Percentiles rank a stretch among this genome's conserved stretches.
phyloP scores from a whole-genome alignment of 2,888 invertebrate species.

The Biston betularia region DNA sequence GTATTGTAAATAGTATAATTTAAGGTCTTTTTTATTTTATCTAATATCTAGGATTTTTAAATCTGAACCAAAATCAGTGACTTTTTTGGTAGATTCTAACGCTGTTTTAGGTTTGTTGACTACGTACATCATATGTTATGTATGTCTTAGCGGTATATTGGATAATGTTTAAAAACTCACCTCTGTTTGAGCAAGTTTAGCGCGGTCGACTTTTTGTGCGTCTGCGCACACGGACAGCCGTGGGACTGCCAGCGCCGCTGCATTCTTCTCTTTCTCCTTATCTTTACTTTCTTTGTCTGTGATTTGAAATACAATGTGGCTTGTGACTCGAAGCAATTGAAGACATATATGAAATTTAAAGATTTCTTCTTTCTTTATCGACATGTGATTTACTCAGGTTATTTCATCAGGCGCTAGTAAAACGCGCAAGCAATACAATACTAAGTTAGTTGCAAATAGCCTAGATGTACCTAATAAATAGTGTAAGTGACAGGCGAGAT shows the following conservation, averaged over 20 bases:
- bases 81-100: too few species aligned
- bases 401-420: not conserved
- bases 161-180: conserved; percentile 65
- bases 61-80: too few species aligned
- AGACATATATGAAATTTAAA: too few species aligned
- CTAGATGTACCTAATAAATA: too few species aligned
- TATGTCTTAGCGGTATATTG: too few species aligned
- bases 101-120: too few species aligned
- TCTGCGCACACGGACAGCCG: conserved; percentile 96
- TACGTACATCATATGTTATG: too few species aligned
- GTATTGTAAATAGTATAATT: too few species aligned
- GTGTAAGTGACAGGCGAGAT: too few species aligned
- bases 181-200: conserved; percentile 97
- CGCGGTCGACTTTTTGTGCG: conserved; percentile 96
- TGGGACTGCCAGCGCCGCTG: conserved; percentile 92
- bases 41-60: too few species aligned
- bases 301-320: conserved; percentile 4
- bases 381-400: not conserved
- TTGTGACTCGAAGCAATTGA: not conserved
- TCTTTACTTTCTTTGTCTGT: conserved; percentile 93
- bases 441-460: too few species aligned
- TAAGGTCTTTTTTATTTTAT: too few species aligned
- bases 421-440: not conserved
- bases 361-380: not conserved
- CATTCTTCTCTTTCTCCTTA: conserved; percentile 92